Evolutionary conservation across 2,797 vertebrate genomes (phyloP).

Genomic region (Cyprinella venusta): DNA sequence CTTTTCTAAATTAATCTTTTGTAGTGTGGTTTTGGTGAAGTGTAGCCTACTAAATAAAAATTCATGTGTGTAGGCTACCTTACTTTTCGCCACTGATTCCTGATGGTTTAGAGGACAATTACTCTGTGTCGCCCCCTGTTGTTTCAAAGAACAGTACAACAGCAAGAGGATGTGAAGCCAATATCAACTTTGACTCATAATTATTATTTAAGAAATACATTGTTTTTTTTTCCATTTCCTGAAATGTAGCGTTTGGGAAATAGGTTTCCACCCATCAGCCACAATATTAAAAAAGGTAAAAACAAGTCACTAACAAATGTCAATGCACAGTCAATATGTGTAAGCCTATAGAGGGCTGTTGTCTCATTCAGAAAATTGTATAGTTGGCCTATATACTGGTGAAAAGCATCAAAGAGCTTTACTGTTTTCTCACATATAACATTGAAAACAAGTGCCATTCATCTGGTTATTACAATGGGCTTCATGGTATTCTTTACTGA

Average conservation of each 20-base stretch:
- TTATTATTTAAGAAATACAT: background rate
- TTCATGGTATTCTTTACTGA: background rate
- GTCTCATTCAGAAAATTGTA: slow-evolving; percentile 37
- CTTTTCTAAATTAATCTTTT: too few species aligned
- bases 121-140: too few species aligned
- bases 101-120: too few species aligned
- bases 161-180: background rate
- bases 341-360: slow-evolving; percentile 44
- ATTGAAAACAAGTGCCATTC: slow-evolving; percentile 47
- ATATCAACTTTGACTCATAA: background rate
- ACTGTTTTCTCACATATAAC: background rate
- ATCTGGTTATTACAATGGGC: slow-evolving; percentile 16
- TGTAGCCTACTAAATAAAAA: too few species aligned
- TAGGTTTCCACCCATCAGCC: background rate
- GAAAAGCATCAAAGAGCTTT: slow-evolving; percentile 41
- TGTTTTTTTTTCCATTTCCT: background rate
- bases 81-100: too few species aligned
- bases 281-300: slow-evolving; percentile 9
- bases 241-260: background rate
- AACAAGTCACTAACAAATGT: slow-evolving; percentile 42
- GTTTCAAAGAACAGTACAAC: too few species aligned
- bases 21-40: too few species aligned
- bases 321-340: slow-evolving; percentile 47
- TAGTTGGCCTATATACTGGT: slow-evolving; percentile 33
- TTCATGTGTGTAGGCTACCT: too few species aligned